A percentile compares a stretch with the other conserved stretches of the same genome.
These are phyloP conservation scores for Mastomys coucha DNA, from an alignment of 2,113 vertebrate species.

Conservation along the genomic window DNA sequence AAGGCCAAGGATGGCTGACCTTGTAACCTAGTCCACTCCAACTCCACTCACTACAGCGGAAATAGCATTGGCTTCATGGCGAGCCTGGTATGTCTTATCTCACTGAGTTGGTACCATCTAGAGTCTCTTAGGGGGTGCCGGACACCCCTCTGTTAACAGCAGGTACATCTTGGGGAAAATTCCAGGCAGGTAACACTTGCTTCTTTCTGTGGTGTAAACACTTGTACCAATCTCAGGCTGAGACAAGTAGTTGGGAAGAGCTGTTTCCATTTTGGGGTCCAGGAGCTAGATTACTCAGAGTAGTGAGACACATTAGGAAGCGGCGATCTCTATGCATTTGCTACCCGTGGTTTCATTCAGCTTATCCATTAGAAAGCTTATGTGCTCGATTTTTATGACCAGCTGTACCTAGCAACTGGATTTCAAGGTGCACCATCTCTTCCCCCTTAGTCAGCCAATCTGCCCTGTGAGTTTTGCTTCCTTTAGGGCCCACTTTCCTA, in stretches of 20 bases:
- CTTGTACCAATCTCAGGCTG: background rate
- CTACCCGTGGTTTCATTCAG: background rate
- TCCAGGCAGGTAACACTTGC: background rate
- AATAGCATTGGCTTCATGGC: background rate
- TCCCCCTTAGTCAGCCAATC: background rate
- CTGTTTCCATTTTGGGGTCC: background rate
- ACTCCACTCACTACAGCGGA: background rate
- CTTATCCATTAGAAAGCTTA: background rate
- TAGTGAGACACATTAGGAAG: background rate
- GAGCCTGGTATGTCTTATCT: background rate
- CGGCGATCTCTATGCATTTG: background rate
- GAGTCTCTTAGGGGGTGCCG: background rate
- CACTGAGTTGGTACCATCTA: background rate
- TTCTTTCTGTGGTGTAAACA: conserved; percentile 20
- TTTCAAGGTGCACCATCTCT: too few species aligned
- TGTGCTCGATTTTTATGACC: background rate
- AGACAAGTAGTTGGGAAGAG: background rate
- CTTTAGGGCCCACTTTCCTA: background rate
- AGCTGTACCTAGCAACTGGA: background rate
- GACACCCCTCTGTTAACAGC: background rate
- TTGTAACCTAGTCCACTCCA: background rate
- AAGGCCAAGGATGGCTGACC: background rate
- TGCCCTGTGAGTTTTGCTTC: background rate
- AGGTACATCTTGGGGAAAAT: background rate
- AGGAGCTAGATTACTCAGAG: background rate